Percentiles rank a stretch among this genome's conserved stretches.
Conservation (phyloP, 2,113 vertebrate species). For the Dasyprocta punctata region DNA sequence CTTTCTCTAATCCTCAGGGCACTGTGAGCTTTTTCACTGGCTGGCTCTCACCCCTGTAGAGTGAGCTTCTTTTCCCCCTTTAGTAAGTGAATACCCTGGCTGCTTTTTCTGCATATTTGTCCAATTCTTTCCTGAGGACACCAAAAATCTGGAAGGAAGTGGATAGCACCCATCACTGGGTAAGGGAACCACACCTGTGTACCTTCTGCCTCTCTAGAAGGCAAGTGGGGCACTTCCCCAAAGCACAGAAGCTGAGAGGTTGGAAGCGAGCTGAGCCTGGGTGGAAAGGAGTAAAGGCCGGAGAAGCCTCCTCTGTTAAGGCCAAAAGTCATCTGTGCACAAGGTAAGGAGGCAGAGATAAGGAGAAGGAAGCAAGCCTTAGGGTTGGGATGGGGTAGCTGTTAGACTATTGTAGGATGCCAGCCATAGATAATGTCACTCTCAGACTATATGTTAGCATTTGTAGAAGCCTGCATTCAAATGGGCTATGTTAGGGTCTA, state of each 20-base stretch:
- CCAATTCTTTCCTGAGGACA: neutral
- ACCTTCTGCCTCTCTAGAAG: neutral
- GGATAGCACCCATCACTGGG: neutral
- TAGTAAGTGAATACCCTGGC: neutral
- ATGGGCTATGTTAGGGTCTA: accelerated
- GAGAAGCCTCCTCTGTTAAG: neutral
- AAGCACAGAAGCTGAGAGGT: neutral
- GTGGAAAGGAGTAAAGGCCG: neutral
- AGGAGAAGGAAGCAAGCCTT: neutral
- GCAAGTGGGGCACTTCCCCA: accelerated
- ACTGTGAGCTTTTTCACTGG: neutral
- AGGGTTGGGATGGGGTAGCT: neutral
- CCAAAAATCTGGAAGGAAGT: neutral
- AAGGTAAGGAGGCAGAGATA: neutral
- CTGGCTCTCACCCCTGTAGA: neutral
- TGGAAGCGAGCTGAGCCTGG: neutral
- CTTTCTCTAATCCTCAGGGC: neutral
- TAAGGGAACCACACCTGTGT: accelerated
- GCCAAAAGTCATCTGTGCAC: too few species aligned
- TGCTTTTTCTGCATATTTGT: neutral
- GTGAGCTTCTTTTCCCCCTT: neutral
- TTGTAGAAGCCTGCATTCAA: neutral
- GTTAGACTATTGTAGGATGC: accelerated
- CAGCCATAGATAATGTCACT: too few species aligned
- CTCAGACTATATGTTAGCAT: neutral